These are phyloP conservation scores for Macrosteles quadrilineatus DNA, from an alignment of 1,140 invertebrate species.

Conservation along the genomic window DNA sequence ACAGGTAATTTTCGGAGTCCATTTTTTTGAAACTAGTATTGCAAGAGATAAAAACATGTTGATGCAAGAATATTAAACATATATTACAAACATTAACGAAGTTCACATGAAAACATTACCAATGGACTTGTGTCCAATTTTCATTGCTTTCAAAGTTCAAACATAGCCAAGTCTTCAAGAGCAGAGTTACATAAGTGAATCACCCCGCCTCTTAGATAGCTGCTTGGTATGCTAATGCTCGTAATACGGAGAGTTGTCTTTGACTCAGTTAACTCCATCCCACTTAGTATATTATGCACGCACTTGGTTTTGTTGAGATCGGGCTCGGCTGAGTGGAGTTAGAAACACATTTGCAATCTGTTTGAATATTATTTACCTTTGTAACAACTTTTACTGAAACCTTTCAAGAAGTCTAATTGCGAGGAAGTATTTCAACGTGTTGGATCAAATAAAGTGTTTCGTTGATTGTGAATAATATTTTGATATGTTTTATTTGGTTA, in stretches of 20 bases:
- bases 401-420: neutral
- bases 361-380: neutral
- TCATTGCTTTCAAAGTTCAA: too few species aligned
- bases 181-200: neutral
- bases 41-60: neutral
- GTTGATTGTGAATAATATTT: too few species aligned
- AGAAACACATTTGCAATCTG: neutral
- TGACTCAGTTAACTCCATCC: constrained; percentile 7
- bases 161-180: too few species aligned
- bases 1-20: neutral
- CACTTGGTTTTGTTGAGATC: neutral
- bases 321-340: neutral
- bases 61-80: neutral
- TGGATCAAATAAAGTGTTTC: too few species aligned
- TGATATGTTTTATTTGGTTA: too few species aligned
- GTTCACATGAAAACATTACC: too few species aligned
- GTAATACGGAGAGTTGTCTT: constrained; percentile 4
- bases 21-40: neutral
- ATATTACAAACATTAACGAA: neutral
- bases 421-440: too few species aligned
- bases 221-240: constrained; percentile 17
- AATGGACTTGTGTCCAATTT: too few species aligned
- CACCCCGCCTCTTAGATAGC: neutral
- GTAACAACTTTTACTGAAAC: neutral
- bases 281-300: neutral